Base-by-base conservation (phyloP, 1,140 invertebrate species). In the Pissodes strobi region DNA sequence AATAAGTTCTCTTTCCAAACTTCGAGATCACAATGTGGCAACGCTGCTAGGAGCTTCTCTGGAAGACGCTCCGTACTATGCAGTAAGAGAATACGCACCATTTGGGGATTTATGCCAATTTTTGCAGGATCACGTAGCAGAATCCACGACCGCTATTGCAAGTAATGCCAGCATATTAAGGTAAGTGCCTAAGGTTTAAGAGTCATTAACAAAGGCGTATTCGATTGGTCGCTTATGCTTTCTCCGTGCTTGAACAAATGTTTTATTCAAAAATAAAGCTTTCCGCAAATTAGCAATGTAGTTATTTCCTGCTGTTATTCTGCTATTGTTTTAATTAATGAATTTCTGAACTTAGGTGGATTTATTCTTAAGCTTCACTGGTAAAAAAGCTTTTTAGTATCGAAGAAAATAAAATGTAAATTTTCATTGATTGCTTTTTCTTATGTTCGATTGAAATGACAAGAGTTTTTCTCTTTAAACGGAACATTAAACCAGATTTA, bases 11-110 rank as follows among this genome's bases (percentile, higher is more conserved):
- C 80, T 94, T 74, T 85, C 87, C 9, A 82, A 85, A 64, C 83
- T 95, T 12, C 83, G 84, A 66, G 90, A 94, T 79, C 83, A 86
- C 12, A 93, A 95, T 78, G 86, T 95, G 67, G 86, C 88, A 25
- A 82, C 84, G 37, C 80, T 95, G 56, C 81, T 95, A 19, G 93
- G 91, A 30, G 90, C 90, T 55, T 90, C 90, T 66, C 83, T 91
- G 69, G 79, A 84, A 21, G 88, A 92, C 69, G 90, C 90, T 17
- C 84, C 89, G 60, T 86, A 85, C 74, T 51, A 34, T 19, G 79
- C 87, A 67, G 82, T 90, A 51, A 79, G 86, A 67, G 88, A 90
- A 77, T 89, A 89, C 74, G 76, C 80, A 57, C 82, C 85, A 68
- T 79, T 83, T 57, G 88, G 88, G 21, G 89, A 90, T 79, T 80